Evolutionary conservation across 2,113 vertebrate genomes (phyloP).

Genomic region (Pterocles gutturalis): DNA sequence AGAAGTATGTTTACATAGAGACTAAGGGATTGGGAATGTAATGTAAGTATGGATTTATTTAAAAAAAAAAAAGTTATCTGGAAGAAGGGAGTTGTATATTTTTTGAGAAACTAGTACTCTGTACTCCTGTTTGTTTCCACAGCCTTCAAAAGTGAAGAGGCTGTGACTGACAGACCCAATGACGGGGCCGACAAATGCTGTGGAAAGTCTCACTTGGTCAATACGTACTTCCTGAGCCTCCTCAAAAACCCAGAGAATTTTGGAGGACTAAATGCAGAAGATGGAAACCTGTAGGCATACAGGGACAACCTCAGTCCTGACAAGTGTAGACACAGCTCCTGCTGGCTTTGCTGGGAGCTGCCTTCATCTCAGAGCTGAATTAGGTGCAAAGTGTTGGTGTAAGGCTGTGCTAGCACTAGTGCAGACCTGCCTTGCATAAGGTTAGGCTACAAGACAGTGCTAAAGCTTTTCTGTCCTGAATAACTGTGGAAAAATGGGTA

Average conservation of each 20-base stretch:
- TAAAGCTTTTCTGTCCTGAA: not conserved
- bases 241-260: not conserved
- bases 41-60: not conserved
- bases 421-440: not conserved
- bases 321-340: not conserved
- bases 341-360: not conserved
- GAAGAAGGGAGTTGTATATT: not conserved
- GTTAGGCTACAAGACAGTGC: not conserved
- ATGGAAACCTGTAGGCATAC: not conserved
- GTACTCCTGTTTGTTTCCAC: not conserved
- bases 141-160: not conserved
- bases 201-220: not conserved
- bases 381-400: not conserved
- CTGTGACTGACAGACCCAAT: not conserved
- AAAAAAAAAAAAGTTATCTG: not conserved
- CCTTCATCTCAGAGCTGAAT: not conserved
- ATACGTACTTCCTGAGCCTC: not conserved
- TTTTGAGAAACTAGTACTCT: not conserved
- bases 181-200: not conserved
- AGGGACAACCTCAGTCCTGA: not conserved
- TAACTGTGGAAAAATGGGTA: not conserved
- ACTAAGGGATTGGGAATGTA: not conserved
- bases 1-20: not conserved
- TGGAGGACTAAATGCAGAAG: not conserved
- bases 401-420: not conserved